These are phyloP conservation scores for Haemorhous mexicanus DNA, from an alignment of 2,113 vertebrate species.

Conservation along the genomic window DNA sequence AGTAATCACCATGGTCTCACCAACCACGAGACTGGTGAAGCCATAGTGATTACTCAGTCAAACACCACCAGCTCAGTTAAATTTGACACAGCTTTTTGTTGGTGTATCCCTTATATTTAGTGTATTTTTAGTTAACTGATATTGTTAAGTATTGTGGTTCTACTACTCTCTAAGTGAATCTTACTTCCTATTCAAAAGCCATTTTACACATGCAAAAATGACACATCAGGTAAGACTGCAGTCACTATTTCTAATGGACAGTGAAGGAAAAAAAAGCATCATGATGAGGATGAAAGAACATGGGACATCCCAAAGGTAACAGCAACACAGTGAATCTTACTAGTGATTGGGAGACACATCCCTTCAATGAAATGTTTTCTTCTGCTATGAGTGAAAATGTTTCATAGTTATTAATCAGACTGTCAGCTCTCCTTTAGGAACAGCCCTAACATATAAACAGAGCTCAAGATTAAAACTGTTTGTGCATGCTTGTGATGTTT, in stretches of 20 bases:
- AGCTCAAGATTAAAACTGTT: neutral
- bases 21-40: neutral
- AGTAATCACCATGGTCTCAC: neutral
- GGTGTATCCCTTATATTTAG: neutral
- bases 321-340: neutral
- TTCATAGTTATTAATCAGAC: neutral
- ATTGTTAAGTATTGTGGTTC: neutral
- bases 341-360: neutral
- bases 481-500: neutral
- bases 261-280: neutral
- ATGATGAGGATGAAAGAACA: neutral
- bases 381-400: neutral
- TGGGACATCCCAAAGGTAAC: neutral
- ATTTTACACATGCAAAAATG: neutral
- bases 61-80: neutral
- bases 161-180: neutral
- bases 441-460: neutral
- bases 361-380: neutral
- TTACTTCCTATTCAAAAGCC: neutral
- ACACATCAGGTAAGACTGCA: neutral
- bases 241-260: neutral
- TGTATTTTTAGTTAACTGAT: neutral
- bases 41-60: neutral
- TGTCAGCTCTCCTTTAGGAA: neutral
- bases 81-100: neutral